phyloP scores from a whole-genome alignment of 2,888 invertebrate species.

The Scelioninae gen. 1 region DNA sequence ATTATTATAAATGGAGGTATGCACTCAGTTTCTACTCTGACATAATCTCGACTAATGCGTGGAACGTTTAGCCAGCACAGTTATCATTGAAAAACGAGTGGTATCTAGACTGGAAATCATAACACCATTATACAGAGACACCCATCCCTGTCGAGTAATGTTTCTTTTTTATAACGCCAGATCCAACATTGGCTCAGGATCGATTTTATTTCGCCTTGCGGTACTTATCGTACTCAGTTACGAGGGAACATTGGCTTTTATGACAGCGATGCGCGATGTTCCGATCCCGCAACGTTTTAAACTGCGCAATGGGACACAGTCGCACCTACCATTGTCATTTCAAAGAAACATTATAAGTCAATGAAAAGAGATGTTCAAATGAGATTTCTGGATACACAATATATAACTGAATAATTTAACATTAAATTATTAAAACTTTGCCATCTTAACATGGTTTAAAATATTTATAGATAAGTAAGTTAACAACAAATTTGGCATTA shows the following conservation, averaged over 20 bases:
- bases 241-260: conserved; percentile 84
- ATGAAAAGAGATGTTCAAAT: conserved; percentile 5
- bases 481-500: no score
- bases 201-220: conserved; percentile 78
- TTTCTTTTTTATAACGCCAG: conserved; percentile 81
- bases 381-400: no score
- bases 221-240: conserved; percentile 84
- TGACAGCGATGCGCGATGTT: conserved; percentile 77
- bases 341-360: conserved; percentile 21
- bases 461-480: no score
- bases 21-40: no score
- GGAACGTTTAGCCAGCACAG: conserved; percentile 51
- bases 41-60: conserved; percentile 49
- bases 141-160: conserved; percentile 71
- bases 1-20: no score
- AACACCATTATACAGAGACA: conserved; percentile 79
- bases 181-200: conserved; percentile 80
- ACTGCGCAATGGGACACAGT: conserved; percentile 58
- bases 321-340: conserved; percentile 50
- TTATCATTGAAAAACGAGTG: conserved; percentile 64
- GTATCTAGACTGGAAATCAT: conserved; percentile 78
- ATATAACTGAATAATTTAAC: no score
- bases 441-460: no score
- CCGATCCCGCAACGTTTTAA: conserved; percentile 76
- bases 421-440: no score